phyloP scores from a whole-genome alignment of 2,113 vertebrate species.

The Oenanthe oenanthe region DNA sequence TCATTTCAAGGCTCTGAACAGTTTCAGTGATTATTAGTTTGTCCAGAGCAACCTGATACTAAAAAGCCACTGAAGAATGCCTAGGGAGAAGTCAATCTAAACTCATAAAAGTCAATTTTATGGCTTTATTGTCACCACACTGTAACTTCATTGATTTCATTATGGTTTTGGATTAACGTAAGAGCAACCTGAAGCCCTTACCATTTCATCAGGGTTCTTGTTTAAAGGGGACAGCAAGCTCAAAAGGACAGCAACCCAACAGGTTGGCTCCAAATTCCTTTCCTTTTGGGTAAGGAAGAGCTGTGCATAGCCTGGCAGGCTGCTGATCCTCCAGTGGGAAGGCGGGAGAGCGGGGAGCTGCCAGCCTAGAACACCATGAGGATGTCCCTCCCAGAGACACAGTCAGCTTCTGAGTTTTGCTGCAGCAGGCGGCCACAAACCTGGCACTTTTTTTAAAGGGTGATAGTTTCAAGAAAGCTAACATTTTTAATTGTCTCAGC shows the following conservation, averaged over 20 bases:
- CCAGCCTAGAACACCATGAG: neutral
- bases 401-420: neutral
- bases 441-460: neutral
- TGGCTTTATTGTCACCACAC: neutral
- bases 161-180: rapidly evolving
- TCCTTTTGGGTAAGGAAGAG: neutral
- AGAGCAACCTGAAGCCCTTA: neutral
- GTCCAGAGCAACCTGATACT: neutral
- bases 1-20: neutral
- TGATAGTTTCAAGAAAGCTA: neutral
- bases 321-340: neutral
- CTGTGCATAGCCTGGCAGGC: neutral
- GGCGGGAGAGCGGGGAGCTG: neutral
- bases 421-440: neutral
- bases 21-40: neutral
- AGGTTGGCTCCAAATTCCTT: neutral
- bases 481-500: neutral
- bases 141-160: neutral
- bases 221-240: neutral
- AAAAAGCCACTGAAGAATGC: neutral
- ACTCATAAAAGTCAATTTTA: neutral
- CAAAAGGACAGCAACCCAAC: neutral
- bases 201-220: neutral
- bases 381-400: rapidly evolving
- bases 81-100: neutral